Base-by-base conservation (phyloP, 2,888 invertebrate genomes). In the Patella ulyssiponensis region DNA sequence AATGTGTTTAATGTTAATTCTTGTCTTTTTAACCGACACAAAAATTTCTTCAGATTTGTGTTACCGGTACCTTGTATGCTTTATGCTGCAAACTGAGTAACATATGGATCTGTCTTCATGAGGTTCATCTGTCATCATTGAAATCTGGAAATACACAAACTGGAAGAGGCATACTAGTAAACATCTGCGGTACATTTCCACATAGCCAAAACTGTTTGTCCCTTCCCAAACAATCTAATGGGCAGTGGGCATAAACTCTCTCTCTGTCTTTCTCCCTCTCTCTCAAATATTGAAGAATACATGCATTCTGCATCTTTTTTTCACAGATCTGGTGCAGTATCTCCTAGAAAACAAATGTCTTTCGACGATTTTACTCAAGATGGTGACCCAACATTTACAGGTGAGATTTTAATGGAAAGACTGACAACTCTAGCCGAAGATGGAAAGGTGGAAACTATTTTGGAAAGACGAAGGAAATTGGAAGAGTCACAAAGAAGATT, bases 351-450 rank as follows among this genome's bases (percentile, higher is more conserved):
- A 56, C 82, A 85, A 71, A 76, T 80, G 71, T 82, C 83, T 75
- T 78, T 85, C 69, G 86, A 86, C 3, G 84, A 85, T 17, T 58
- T 44, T 2, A 71, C 79, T n/a, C 75, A 71, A 3, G 75, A 74
- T 64, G 14, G 51, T 20, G 78, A 27, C 14, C 74, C 64, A 15
- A 44, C 12, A 51, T n/a, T 54, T 56, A 69, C 64, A 52, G 17
- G 58, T 56, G 76, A 85, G 69, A 86, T 89, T 81, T 85, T 90
- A 56, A 84, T 89, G 23, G 87, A 87, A 72, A 85, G 84, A 75
- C 82, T 89, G 17, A 80, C 83, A 9, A 81, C 82, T 52, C 81
- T 89, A 14, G 89, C 88, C 12, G 86, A 81, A 51, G 76, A 64
- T 64, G 64, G 64, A 11, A 64, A 64, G 23, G 64, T 64, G 9